Evolutionary conservation across 2,888 invertebrate genomes (phyloP), one percentile per base, ranked within the genome.

Genomic region (Hydriomena furcata): DNA sequence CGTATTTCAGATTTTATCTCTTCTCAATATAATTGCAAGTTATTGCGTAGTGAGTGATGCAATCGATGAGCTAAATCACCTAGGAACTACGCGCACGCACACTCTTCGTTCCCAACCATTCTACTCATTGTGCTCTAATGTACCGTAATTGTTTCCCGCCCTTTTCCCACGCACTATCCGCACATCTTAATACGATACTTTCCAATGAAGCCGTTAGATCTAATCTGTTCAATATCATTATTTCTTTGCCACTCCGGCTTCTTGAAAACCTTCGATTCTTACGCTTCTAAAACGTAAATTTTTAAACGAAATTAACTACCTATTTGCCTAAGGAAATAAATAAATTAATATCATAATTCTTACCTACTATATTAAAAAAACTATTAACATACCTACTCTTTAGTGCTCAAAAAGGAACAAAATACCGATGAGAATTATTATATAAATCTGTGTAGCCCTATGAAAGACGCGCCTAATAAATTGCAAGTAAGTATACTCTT

Each of bases 101-200:
- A 12, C 43, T 52, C 48, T 47, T 35, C 40, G 52, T 65, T 65
- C 60, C 51, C 65, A 62, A 47, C 56, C 45, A 50, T 17, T 40
- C 47, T 40, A 25, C 5, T 11, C 46, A 63, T 65, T 65, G 65
- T 65, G 49, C 55, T 53, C 20, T 52, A 45, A 52, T 49, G 55
- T 56, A 55, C 55, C 55, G 54, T 58, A 50, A 55, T 56, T 60
- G 48, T 51, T 46, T 48, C 40, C 55, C 54, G 59, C 63, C 63
- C 65, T 65, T 61, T 62, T 61, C 61, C 43, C 62, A 58, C 63
- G 53, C 55, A 58, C 47, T 57, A 58, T 60, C 52, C 51, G 44
- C 48, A 41, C 45, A 61, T 55, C 51, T 55, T 48, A 50, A 32
- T 44, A 48, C 43, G 35, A 44, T 53, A 40, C 54, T 62, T 52